Base-by-base conservation (phyloP, 2,888 invertebrate species). In the Autographa gamma region DNA sequence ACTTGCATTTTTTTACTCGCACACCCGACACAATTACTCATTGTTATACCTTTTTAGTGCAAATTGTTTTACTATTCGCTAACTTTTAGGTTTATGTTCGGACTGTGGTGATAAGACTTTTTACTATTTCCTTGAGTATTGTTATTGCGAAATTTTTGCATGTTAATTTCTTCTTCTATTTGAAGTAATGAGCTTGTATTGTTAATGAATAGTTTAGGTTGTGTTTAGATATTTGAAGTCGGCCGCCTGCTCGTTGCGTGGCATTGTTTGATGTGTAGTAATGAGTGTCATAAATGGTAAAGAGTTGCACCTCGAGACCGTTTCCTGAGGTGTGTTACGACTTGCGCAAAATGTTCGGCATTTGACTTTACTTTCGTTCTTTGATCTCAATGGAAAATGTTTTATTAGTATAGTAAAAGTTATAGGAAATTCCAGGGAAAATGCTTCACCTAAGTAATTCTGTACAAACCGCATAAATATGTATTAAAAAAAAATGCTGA, bases 41-140 rank as follows among this genome's bases (percentile, higher is more conserved):
- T 88, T 85, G 86, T 87, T 77, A 66, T 84, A 74, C 69, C 83
- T 86, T 89, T 91, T 90, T 88, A 87, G 87, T 86, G 87, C 85
- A 89, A 88, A 89, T 88, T 85, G 88, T 87, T 90, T 88, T 83
- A 84, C 85, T 85, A 83, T 85, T 82, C 70, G 81, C 82, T 38
- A 73, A 74, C 75, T 82, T 84, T 84, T 84, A 79, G 79, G 73
- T 78, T 81, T 74, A 34, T 59, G 66, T 41, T 54, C 38, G 32
- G 54, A 69, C 14, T 66, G 68, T 48, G 71, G 66, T 66, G 77
- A 77, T 77, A 74, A 77, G 19, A 71, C 48, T 52, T 77, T 77
- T 77, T 66, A 74, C 77, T 62, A 69, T 77, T 77, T 77, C 77
- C 77, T 69, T n/a, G 63, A 69, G 60, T 56, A 66, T 65, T 62